Evolutionary conservation across 2,888 invertebrate species (phyloP).

Genomic region (Allolobophora icterica): DNA sequence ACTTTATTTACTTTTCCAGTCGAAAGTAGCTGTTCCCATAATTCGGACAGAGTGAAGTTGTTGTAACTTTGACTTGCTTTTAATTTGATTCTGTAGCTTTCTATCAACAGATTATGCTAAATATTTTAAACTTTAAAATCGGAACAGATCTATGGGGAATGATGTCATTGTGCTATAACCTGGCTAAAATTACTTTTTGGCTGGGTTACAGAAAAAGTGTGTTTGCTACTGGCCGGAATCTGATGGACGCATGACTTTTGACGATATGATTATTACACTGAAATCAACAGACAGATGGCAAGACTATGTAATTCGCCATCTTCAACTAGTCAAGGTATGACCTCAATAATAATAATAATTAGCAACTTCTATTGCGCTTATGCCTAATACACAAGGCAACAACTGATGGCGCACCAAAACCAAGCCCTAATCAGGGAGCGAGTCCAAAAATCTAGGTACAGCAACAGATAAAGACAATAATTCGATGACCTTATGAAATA

Average conservation of each 20-base stretch:
- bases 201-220: slow-evolving; percentile 14
- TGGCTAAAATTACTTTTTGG: neutral
- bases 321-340: neutral
- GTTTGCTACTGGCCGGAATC: neutral
- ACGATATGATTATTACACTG: neutral
- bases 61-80: neutral
- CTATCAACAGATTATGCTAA: neutral
- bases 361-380: too few relatives aligned
- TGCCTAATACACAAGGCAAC: too few relatives aligned
- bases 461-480: too few relatives aligned
- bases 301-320: slow-evolving; percentile 12
- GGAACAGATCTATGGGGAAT: neutral
- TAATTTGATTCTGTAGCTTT: neutral
- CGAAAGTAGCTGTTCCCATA: neutral
- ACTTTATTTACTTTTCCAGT: neutral
- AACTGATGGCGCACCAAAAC: too few relatives aligned
- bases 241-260: neutral
- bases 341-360: neutral
- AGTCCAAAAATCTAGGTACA: too few relatives aligned
- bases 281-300: slow-evolving; percentile 18
- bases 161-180: neutral
- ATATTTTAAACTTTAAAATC: neutral
- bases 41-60: neutral
- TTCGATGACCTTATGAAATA: too few relatives aligned
- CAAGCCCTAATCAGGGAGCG: too few relatives aligned